Evolutionary conservation across 2,888 invertebrate genomes (phyloP), one percentile per base, ranked within the genome.

Genomic region (Ophioninae sp.): DNA sequence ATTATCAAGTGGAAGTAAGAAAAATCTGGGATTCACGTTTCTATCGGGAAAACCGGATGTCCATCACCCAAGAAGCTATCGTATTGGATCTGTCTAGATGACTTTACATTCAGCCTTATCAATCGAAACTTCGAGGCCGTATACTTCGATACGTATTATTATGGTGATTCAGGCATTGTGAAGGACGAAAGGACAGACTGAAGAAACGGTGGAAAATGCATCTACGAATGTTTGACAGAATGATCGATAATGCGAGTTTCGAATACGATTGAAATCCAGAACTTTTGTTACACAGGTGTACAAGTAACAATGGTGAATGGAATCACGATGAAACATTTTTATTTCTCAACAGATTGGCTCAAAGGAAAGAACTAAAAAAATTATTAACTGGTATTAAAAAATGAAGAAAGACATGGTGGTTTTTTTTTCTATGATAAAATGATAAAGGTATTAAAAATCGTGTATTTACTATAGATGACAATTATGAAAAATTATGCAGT

Each of bases 241-340:
- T 79, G 83, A 83, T 79, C 79, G 83, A 83, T 83, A 79, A 70
- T 57, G 61, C 59, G 30, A 17, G 3, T 65, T 13, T 20, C 20
- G 17, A 44, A 41, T 65, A 79, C 37, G 41, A 57, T 76, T 39
- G 57, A 39, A 75, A 75, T 57, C 30, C 57, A 57, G 7, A 57
- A 57, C 6, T 50, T 17, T 50, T 5, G 50, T 2, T 50, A 50
- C 13, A 50, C 17, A 13, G 6, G 17, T 50, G 17, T 50, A 50
- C 17, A 6, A 50, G 17, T 13, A 6, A 17, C 13, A 50, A 6
- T 50, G 50, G 13, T 13, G 50, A 17, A 50, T 50, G 50, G 13
- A 30, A 30, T 30, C 30, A 30, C 30, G 30, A 30, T 30, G 30
- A 3, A 30, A 30, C 30, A 30, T 30, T 30, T 30, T 30, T 3